phyloP scores from a whole-genome alignment of 1,140 invertebrate genomes.

The Philopotamus ludificatus region DNA sequence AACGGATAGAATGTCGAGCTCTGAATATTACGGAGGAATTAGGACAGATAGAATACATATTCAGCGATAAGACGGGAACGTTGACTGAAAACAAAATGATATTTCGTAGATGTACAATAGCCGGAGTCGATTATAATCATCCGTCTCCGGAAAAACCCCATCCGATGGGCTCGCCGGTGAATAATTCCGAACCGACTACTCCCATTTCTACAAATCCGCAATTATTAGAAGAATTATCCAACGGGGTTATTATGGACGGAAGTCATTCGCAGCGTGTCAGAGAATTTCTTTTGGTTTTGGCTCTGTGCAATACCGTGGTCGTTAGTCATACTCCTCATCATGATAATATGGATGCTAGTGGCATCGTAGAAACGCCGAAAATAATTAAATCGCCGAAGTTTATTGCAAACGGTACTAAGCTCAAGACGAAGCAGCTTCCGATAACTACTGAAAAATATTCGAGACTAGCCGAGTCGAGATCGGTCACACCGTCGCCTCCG shows the following conservation, averaged over 20 bases:
- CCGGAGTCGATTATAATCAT: slow-evolving; percentile 86
- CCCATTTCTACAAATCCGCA: slow-evolving; percentile 65
- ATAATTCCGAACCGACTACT: slow-evolving; percentile 48
- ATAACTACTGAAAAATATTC: slow-evolving; percentile 56
- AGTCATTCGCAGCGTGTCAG: slow-evolving; percentile 60
- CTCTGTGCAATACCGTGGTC: slow-evolving; percentile 95
- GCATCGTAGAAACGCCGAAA: slow-evolving; percentile 58
- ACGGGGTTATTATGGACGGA: slow-evolving; percentile 40
- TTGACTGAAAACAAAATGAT: slow-evolving; percentile 98
- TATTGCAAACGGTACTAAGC: slow-evolving; percentile 39
- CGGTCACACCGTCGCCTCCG: slow-evolving; percentile 72
- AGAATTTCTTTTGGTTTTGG: slow-evolving; percentile 89
- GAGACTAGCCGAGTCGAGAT: slow-evolving; percentile 69
- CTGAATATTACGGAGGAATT: slow-evolving; percentile 97
- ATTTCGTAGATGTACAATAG: slow-evolving; percentile 86
- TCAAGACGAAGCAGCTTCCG: slow-evolving; percentile 35
- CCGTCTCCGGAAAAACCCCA: slow-evolving; percentile 52
- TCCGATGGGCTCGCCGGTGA: slow-evolving; percentile 41
- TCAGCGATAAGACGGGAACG: slow-evolving; percentile 97
- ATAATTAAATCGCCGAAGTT: slow-evolving; percentile 34
- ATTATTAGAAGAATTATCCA: slow-evolving; percentile 65
- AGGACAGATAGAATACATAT: slow-evolving; percentile 94
- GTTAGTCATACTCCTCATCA: slow-evolving; percentile 86
- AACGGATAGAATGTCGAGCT: slow-evolving; percentile 89
- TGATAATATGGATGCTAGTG: slow-evolving; percentile 83